Evolutionary conservation across 2,113 vertebrate genomes (phyloP).

Genomic region (Ctenodactylus gundi): DNA sequence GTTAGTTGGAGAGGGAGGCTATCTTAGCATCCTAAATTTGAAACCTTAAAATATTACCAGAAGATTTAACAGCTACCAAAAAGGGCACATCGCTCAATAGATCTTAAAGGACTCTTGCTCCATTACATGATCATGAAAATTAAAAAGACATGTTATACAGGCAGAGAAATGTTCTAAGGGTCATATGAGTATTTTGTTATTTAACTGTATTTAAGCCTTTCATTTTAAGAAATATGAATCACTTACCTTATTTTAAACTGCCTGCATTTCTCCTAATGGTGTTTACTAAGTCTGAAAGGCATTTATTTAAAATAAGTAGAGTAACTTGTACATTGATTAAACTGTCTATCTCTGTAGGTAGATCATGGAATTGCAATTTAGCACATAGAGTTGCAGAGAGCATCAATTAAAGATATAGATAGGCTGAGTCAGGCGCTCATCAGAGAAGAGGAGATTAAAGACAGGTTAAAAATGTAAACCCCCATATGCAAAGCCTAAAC

Average conservation of each 20-base stretch:
- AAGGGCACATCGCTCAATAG: background rate
- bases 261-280: conserved; percentile 49
- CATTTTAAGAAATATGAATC: conserved; percentile 54
- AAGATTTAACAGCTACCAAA: conserved; percentile 28
- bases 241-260: conserved; percentile 65
- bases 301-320: conserved; percentile 72
- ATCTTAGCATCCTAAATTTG: conserved; percentile 18
- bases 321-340: conserved; percentile 70
- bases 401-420: conserved; percentile 62
- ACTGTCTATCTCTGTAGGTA: conserved; percentile 60
- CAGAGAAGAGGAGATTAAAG: conserved; percentile 66
- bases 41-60: background rate
- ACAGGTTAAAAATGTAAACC: conserved; percentile 62
- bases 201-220: conserved; percentile 39
- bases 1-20: background rate
- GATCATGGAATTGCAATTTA: conserved; percentile 58
- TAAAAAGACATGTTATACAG: conserved; percentile 13
- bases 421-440: conserved; percentile 55
- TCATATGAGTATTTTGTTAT: conserved; percentile 51
- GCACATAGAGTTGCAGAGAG: conserved; percentile 35
- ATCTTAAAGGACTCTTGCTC: conserved; percentile 40
- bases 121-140: conserved; percentile 46
- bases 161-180: conserved; percentile 42
- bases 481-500: conserved; percentile 44
- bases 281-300: conserved; percentile 67